Percentiles rank a stretch among this genome's conserved stretches.
These are phyloP conservation scores for Stenurella melanura DNA, from an alignment of 2,888 invertebrate species.

Conservation along the genomic window DNA sequence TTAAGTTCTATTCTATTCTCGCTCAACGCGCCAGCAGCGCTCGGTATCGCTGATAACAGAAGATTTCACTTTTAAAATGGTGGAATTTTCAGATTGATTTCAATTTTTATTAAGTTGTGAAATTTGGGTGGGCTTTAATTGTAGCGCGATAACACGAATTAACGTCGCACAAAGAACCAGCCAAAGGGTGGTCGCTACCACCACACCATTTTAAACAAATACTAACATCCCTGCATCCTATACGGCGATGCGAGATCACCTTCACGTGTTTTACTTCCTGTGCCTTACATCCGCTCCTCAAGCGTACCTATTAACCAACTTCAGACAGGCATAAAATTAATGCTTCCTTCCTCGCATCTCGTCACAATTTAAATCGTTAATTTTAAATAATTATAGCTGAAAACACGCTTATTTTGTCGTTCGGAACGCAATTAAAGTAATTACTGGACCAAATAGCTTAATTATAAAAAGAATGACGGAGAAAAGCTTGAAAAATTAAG, in stretches of 20 bases:
- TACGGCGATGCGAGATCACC: not conserved
- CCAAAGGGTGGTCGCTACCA: conserved; percentile 2
- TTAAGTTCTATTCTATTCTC: too few relatives aligned
- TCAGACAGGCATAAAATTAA: conserved; percentile 4
- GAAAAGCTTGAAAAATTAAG: not conserved
- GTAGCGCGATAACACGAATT: not conserved
- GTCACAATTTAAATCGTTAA: not conserved
- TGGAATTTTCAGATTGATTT: too few relatives aligned
- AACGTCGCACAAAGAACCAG: not conserved
- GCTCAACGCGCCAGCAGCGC: too few relatives aligned
- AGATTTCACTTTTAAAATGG: too few relatives aligned
- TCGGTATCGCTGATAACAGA: too few relatives aligned
- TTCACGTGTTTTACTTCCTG: conserved; percentile 31
- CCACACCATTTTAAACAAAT: not conserved
- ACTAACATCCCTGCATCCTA: conserved; percentile 9
- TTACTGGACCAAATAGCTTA: conserved; percentile 3
- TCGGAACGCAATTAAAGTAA: conserved; percentile 2
- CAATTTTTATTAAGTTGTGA: too few relatives aligned
- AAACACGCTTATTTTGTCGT: not conserved
- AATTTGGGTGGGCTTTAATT: not conserved
- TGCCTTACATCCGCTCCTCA: conserved; percentile 17
- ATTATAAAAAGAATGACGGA: not conserved
- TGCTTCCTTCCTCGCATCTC: conserved; percentile 2
- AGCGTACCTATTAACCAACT: not conserved
- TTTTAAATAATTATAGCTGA: not conserved